Evolutionary conservation across 2,113 vertebrate genomes (phyloP).

Genomic region (Raja brachyura): DNA sequence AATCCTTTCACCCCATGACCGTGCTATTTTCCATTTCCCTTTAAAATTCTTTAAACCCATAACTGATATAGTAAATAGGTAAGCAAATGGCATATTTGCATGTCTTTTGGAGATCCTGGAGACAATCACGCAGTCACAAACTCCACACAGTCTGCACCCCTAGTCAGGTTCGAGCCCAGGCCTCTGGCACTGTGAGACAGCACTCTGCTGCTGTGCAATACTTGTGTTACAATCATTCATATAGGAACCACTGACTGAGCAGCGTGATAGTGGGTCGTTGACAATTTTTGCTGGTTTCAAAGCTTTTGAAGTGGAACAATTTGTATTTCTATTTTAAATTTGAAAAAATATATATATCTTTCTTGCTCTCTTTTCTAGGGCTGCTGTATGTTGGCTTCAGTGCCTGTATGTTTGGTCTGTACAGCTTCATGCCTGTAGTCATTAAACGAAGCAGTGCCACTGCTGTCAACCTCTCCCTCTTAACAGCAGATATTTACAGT

Average conservation of each 20-base stretch:
- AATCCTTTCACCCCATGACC: not conserved
- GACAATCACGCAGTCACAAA: no score
- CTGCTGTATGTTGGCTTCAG: conserved; percentile 84
- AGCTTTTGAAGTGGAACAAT: not conserved
- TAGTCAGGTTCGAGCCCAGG: no score
- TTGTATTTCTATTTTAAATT: conserved; percentile 37
- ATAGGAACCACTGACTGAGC: not conserved
- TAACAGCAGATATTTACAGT: conserved; percentile 87
- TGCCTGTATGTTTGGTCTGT: conserved; percentile 89
- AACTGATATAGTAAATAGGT: not conserved
- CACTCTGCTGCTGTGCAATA: not conserved
- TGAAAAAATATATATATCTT: not conserved
- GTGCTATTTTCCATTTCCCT: not conserved
- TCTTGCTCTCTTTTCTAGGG: conserved; percentile 57
- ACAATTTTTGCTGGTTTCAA: not conserved
- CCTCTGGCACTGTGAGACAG: no score
- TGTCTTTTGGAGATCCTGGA: no score
- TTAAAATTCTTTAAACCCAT: not conserved
- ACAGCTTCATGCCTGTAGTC: conserved; percentile 92
- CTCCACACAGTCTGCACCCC: no score
- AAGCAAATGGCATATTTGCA: not conserved
- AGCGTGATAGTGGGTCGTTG: not conserved
- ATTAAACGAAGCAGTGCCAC: conserved; percentile 88
- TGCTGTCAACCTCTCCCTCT: conserved; percentile 81
- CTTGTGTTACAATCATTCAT: not conserved